Conservation (phyloP, 2,888 invertebrate genomes). For the Epirrhoe tristata region DNA sequence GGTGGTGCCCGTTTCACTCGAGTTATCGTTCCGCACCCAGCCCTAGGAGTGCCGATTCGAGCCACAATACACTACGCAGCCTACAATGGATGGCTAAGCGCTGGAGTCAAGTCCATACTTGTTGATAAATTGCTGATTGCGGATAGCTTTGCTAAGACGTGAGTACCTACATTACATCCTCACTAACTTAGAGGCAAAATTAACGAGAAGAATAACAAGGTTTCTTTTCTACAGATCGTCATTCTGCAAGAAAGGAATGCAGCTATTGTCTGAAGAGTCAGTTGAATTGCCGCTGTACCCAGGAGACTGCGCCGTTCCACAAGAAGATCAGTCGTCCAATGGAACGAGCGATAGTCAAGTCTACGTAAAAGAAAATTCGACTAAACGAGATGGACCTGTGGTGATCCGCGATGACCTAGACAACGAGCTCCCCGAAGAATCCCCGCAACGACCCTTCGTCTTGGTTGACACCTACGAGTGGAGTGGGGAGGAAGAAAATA, state of each 20-base stretch:
- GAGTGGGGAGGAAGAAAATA: slow-evolving; percentile 77
- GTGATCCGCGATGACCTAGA: slow-evolving; percentile 62
- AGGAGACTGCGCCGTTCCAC: slow-evolving; percentile 90
- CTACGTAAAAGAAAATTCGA: slow-evolving; percentile 58
- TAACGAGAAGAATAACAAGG: not conserved
- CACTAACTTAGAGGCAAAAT: not conserved
- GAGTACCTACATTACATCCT: slow-evolving; percentile 49
- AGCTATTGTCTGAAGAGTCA: slow-evolving; percentile 90
- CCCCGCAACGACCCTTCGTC: slow-evolving; percentile 68
- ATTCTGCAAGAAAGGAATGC: slow-evolving; percentile 91
- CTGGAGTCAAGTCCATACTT: slow-evolving; percentile 91
- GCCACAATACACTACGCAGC: slow-evolving; percentile 93
- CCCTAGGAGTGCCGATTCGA: slow-evolving; percentile 89
- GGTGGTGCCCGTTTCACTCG: slow-evolving; percentile 91
- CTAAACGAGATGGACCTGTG: slow-evolving; percentile 54
- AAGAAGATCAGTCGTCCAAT: slow-evolving; percentile 59
- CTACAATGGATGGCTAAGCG: slow-evolving; percentile 96
- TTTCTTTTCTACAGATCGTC: slow-evolving; percentile 86
- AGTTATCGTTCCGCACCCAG: slow-evolving; percentile 95
- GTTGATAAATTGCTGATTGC: slow-evolving; percentile 93
- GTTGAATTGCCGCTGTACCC: slow-evolving; percentile 90
- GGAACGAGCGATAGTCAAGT: slow-evolving; percentile 54
- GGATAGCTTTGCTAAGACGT: slow-evolving; percentile 94
- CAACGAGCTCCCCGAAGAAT: slow-evolving; percentile 76
- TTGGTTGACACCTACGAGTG: slow-evolving; percentile 82